phyloP scores from a whole-genome alignment of 2,113 vertebrate genomes.

The Cettia cetti region DNA sequence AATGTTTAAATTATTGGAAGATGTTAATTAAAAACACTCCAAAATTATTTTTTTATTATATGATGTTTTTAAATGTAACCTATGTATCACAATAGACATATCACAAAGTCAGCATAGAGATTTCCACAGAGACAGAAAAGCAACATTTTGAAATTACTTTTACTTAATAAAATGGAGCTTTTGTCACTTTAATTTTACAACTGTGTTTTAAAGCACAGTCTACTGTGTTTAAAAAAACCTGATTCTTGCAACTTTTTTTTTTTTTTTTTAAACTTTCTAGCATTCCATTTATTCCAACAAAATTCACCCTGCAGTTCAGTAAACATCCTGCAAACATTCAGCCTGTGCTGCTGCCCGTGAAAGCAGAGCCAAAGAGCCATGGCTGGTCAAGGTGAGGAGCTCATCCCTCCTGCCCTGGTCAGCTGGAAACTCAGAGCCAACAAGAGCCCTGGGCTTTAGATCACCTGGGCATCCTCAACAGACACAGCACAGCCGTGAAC shows the following conservation, averaged over 20 bases:
- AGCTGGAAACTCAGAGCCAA: neutral
- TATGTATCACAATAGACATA: neutral
- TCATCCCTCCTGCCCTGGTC: neutral
- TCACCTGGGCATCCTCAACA: neutral
- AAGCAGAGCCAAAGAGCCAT: neutral
- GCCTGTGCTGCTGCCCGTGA: neutral
- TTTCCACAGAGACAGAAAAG: neutral
- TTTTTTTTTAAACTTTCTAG: neutral
- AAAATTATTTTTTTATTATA: neutral
- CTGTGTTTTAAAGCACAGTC: neutral
- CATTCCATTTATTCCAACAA: neutral
- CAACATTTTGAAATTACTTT: neutral
- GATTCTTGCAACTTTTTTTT: neutral
- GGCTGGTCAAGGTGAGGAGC: neutral
- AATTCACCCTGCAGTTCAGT: neutral
- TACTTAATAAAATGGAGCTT: neutral
- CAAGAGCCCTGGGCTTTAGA: neutral
- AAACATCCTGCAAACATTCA: neutral
- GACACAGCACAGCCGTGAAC: neutral
- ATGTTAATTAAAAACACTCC: neutral
- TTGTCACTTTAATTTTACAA: neutral
- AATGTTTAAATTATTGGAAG: neutral
- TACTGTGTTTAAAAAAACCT: neutral
- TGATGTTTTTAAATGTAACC: neutral
- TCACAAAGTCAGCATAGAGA: neutral